Percentiles rank a stretch among this genome's conserved stretches.
Evolutionary conservation across 2,888 invertebrate species (phyloP).

Genomic region (Stratiomys singularior): DNA sequence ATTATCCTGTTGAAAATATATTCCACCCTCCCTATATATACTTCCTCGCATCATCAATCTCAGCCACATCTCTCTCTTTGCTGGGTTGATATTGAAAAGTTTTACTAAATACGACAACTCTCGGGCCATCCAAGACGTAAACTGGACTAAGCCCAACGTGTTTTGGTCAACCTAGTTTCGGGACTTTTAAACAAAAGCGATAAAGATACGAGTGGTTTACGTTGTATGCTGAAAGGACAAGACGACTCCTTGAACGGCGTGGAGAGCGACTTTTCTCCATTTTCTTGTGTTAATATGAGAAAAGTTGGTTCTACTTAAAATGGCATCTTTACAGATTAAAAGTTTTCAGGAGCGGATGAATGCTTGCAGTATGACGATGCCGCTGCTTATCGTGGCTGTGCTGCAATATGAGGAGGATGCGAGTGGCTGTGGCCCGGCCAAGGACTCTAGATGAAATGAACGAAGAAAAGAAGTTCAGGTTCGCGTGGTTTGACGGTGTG

Average conservation of each 20-base stretch:
- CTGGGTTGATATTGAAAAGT: background rate
- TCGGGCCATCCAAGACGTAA: background rate
- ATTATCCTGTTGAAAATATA: too few relatives aligned
- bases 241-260: conserved; percentile 12
- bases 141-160: background rate
- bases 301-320: conserved; percentile 29
- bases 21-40: too few relatives aligned
- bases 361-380: conserved; percentile 4
- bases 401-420: background rate
- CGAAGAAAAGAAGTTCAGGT: background rate
- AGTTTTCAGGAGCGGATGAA: conserved; percentile 20
- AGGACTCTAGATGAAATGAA: too few relatives aligned
- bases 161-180: conserved; percentile 33
- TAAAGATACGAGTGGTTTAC: background rate
- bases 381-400: background rate
- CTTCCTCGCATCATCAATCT: too few relatives aligned
- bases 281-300: conserved; percentile 26
- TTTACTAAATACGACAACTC: background rate
- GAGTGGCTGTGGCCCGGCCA: background rate
- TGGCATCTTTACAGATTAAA: conserved; percentile 36
- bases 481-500: background rate
- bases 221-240: background rate
- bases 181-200: conserved; percentile 33
- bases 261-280: conserved; percentile 2
- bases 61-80: too few relatives aligned